Base-by-base conservation (phyloP, 2,888 invertebrate genomes). In the Octonoba sinensis region DNA sequence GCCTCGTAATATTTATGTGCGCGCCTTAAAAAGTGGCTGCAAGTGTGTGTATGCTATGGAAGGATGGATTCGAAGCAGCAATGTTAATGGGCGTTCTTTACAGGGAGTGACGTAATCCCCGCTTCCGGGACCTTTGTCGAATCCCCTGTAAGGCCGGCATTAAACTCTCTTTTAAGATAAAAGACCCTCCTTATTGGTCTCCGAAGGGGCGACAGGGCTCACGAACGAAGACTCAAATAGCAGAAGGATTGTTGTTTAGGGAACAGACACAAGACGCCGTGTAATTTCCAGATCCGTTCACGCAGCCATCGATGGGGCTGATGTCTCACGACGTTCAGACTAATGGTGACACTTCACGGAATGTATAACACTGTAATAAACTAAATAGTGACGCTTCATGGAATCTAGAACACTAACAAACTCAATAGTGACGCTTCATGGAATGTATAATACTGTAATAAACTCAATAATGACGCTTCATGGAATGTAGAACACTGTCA, bases 41-140 rank as follows among this genome's bases (percentile, higher is more conserved):
- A 27, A 36, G 36, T 36, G 36, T 36, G 36, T 27, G 27, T 27
- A 27, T 27, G 27, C 27, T 27, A 8, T 36, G 36, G 36, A 36
- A 36, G 36, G 36, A 36, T 36, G 36, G 36, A 36, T 36, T 8
- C 36, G 36, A 3, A 8, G 36, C 36, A 36, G 51, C 67, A 47
- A 69, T 73, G 79, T 81, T 81, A 81, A 81, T 81, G 72, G 73
- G 62, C 65, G 73, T 81, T 74, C 79, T 81, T 81, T 69, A 57
- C 72, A 24, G 51, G 51, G 62, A 44, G 69, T 62, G 73, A 72
- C 66, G 69, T 81, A 73, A 60, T 81, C 73, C 67, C 47, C 66
- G 59, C 71, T 46, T 69, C 59, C 51, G 22, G 67, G 60, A 64
- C 78, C 71, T 65, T 59, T 44, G n/a, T 20, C 22, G 20, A 79